phyloP scores from a whole-genome alignment of 2,113 vertebrate species.

The Mugil cephalus region DNA sequence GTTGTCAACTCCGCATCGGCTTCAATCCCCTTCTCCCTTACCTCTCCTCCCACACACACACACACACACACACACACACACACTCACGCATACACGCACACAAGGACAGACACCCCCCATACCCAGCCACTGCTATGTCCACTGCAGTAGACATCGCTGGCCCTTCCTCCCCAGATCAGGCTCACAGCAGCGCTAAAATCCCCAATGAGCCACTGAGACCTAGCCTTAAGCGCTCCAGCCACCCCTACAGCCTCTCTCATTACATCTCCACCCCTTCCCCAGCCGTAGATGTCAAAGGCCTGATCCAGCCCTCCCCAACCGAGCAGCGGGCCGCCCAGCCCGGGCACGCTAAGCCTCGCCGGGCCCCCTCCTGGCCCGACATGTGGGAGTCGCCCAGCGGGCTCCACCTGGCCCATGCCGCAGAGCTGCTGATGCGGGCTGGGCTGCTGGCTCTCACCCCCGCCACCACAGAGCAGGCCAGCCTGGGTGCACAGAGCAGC shows the following conservation, averaged over 20 bases:
- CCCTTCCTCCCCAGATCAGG: slow-evolving; percentile 88
- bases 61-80: slow-evolving; percentile 55
- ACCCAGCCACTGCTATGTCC: slow-evolving; percentile 85
- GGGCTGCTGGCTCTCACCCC: slow-evolving; percentile 87
- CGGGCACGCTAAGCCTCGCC: slow-evolving; percentile 89
- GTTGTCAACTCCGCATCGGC: slow-evolving; percentile 78
- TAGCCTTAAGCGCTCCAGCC: slow-evolving; percentile 93
- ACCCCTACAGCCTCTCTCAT: slow-evolving; percentile 91
- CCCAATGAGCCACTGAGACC: slow-evolving; percentile 97
- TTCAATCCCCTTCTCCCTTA: slow-evolving; percentile 70
- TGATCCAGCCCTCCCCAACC: slow-evolving; percentile 91
- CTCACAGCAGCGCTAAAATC: slow-evolving; percentile 95
- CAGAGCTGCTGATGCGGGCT: slow-evolving; percentile 96
- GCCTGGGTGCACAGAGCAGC: slow-evolving; percentile 68
- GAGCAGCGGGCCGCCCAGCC: slow-evolving; percentile 83
- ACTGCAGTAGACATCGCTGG: slow-evolving; percentile 84
- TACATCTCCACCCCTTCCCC: slow-evolving; percentile 83
- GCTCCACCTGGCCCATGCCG: slow-evolving; percentile 95
- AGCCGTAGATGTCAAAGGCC: slow-evolving; percentile 88
- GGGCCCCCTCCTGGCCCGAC: slow-evolving; percentile 90
- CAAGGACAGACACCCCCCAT: slow-evolving; percentile 66
- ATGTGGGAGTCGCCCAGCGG: slow-evolving; percentile 93
- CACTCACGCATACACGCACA: slow-evolving; percentile 51
- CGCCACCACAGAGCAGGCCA: slow-evolving; percentile 74
- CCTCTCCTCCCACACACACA: slow-evolving; percentile 64